A percentile compares a stretch with the other conserved stretches of the same genome.
Evolutionary conservation across 37 sponge, comb jelly and placozoan species (phyloP).

Genomic region (Trichoplax adhaerens): DNA sequence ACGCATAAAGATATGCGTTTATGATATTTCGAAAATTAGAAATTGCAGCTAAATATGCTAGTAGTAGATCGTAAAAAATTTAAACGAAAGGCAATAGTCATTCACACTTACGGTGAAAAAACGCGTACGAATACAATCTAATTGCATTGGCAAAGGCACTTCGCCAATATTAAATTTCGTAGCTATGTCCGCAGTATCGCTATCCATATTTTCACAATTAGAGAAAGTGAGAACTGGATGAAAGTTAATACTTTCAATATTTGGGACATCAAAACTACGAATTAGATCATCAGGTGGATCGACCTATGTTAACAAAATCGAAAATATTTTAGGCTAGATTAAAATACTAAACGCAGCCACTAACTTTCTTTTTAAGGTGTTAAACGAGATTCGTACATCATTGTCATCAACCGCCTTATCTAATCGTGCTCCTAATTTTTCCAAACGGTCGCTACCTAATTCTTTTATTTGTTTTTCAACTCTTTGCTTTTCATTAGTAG

Average conservation of each 20-base stretch:
- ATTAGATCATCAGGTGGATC: conserved; percentile 30
- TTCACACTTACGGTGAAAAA: conserved; percentile 43
- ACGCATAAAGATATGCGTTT: no score
- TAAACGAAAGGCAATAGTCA: no score
- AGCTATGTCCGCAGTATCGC: no score
- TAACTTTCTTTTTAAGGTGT: no score
- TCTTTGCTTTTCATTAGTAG: conserved; percentile 47
- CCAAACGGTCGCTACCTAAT: conserved; percentile 56
- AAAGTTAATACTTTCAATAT: conserved; percentile 28
- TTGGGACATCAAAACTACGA: conserved; percentile 27
- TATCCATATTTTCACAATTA: neutral
- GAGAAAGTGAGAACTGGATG: conserved; percentile 34
- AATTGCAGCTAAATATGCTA: no score
- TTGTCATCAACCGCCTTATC: conserved; percentile 42
- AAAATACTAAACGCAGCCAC: no score
- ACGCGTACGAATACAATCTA: conserved; percentile 49
- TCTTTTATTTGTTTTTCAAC: conserved; percentile 19
- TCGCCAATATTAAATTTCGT: conserved; percentile 26
- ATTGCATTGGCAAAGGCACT: conserved; percentile 47
- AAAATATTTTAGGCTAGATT: neutral
- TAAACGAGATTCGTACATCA: conserved; percentile 11
- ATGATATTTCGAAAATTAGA: no score
- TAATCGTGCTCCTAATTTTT: conserved; percentile 22
- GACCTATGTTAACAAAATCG: conserved; percentile 5
- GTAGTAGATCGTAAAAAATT: no score